Percentiles rank a stretch among this genome's conserved stretches.
Evolutionary conservation across 2,888 invertebrate genomes (phyloP).

Genomic region (Papilio protenor): DNA sequence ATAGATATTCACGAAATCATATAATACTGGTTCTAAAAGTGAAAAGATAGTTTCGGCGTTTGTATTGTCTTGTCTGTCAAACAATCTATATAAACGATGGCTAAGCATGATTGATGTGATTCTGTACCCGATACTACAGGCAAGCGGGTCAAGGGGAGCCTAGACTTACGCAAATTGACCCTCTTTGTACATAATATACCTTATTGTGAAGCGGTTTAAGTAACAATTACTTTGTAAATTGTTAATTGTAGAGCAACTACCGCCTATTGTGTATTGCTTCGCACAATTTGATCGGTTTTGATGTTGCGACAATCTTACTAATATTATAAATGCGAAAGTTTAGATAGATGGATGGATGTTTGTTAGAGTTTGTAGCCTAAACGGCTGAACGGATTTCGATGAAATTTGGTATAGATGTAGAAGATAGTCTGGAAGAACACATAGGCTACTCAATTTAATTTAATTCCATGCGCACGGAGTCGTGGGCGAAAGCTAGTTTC

Average conservation of each 20-base stretch:
- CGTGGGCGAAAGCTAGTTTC: too few species aligned
- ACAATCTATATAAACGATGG: constrained; percentile 32
- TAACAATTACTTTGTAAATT: not conserved
- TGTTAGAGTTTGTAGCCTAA: too few species aligned
- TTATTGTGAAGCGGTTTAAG: not conserved
- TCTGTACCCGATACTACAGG: constrained; percentile 62
- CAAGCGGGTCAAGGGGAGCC: constrained; percentile 70
- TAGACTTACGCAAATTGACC: constrained; percentile 60
- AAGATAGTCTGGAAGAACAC: too few species aligned
- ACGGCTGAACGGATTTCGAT: too few species aligned
- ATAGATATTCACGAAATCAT: not conserved
- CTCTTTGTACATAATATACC: not conserved
- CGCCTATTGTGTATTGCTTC: constrained; percentile 19
- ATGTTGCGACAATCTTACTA: constrained; percentile 8
- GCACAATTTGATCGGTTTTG: constrained; percentile 11
- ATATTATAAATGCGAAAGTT: too few species aligned
- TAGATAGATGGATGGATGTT: too few species aligned
- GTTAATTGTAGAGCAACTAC: not conserved
- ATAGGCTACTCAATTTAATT: too few species aligned
- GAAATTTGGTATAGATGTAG: too few species aligned
- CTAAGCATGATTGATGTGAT: constrained; percentile 59
- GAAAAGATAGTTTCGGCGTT: not conserved
- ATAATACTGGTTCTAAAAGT: not conserved
- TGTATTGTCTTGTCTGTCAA: constrained; percentile 27
- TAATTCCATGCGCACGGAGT: too few species aligned